Base-by-base conservation (phyloP, 2,113 vertebrate species). In the Castor canadensis region DNA sequence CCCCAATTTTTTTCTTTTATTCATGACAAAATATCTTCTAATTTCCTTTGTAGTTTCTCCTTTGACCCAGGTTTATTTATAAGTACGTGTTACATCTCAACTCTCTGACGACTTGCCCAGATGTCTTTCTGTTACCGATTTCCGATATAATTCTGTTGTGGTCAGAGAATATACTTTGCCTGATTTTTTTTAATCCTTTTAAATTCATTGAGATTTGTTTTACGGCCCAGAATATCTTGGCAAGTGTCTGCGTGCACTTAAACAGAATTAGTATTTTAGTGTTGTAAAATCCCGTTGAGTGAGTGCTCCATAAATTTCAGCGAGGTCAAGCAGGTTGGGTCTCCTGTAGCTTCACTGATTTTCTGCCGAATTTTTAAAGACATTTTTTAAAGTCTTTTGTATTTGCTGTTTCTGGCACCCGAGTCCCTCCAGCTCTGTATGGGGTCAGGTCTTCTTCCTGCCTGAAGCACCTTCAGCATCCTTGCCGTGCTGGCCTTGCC, bases 151-250 rank as follows among this genome's bases (percentile, higher is more conserved):
- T 87, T 91, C 60, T 73, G 6, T 43, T 40, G 66, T 85, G 85
- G 87, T 80, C 73, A 72, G 81, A 93, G 92, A 90, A 80, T 45
- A 88, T n/a, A 73, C 62, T 89, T 67, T 85, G 92, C 75, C 22
- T 90, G 92, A 66, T 92, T 93, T 77, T 89, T 92, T 93, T 77
- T 89, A 88, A 1, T 77, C 84, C 94, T 92, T 95, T 96, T 71
- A 81, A 71, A 76, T 81, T 77, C 75, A 87, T n/a, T 79, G 89
- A 86, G 60, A 87, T 72, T 94, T 96, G 83, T 91, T 89, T 89
- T 84, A 81, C 92, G 75, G 69, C 58, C 89, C 76, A 87, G 26
- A 58, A 60, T 80, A 60, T 96, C 58, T 84, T 89, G 71, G 93
- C 93, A 84, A 52, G 54, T 88, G 72, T 66, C 45, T 81, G 8